A percentile compares a stretch with the other conserved stretches of the same genome.
phyloP scores from a whole-genome alignment of 2,113 vertebrate genomes.

The Salminus brasiliensis region DNA sequence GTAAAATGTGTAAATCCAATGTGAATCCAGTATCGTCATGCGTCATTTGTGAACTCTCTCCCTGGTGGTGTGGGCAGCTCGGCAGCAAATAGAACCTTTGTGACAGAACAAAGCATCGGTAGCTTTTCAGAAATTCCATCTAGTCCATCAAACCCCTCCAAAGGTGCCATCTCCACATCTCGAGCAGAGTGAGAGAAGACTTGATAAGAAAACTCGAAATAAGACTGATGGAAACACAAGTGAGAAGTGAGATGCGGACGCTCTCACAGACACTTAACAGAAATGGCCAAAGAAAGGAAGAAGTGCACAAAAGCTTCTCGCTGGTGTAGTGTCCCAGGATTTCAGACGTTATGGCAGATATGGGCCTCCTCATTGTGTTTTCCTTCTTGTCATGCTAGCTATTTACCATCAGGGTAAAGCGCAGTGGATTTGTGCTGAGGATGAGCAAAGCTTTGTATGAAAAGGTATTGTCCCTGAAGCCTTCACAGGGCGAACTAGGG shows the following conservation, averaged over 20 bases:
- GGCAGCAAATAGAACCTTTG: no score
- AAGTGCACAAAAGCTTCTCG: not conserved
- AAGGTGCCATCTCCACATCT: no score
- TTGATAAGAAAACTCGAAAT: not conserved
- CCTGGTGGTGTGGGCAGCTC: no score
- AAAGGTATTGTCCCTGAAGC: conserved; percentile 14
- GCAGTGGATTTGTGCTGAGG: conserved; percentile 33
- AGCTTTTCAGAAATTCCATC: no score
- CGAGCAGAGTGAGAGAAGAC: no score
- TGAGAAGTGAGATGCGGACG: not conserved
- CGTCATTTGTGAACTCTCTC: no score
- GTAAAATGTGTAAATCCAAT: no score
- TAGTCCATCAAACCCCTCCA: no score
- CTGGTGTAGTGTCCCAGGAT: not conserved
- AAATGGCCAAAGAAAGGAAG: not conserved
- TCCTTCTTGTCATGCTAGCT: conserved; percentile 24
- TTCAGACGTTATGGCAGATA: conserved; percentile 34
- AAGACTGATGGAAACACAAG: not conserved
- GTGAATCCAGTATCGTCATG: no score
- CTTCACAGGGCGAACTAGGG: not conserved
- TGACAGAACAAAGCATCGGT: no score
- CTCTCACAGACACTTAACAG: not conserved
- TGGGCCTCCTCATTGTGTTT: conserved; percentile 6
- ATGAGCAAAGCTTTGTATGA: conserved; percentile 36
- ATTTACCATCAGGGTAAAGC: conserved; percentile 41